Evolutionary conservation across 92 coral and sea anemone genomes (phyloP), one percentile per base, ranked within the genome.

Genomic region (Muricea muricata): DNA sequence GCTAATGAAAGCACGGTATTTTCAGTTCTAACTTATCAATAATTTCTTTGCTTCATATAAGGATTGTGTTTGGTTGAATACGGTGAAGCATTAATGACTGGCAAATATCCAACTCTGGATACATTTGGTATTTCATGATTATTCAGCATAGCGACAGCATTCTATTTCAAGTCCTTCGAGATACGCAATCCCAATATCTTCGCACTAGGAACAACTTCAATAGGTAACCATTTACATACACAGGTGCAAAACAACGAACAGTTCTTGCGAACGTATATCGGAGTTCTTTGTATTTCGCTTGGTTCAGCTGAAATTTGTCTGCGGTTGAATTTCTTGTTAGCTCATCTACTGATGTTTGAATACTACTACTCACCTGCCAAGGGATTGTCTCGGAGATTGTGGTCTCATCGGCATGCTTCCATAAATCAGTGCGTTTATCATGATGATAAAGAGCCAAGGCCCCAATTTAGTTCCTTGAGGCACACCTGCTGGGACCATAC

Each of bases 391-490:
- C 58, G 58, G 58, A 50, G 24, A 50, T 50, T 20, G 58, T 14
- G 3, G 58, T 50, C 4, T 50, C 58, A 20, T 50, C 65, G 11
- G 25, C 65, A 21, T 21, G 25, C 65, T 57, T 57, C 65, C 65
- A 57, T 8, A 57, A n/a, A 57, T 57, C 65, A 57, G 30, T 29
- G 21, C 65, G 25, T 57, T 57, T 23, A 57, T 57, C 65, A 57
- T 57, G 2, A 57, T 28, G 9, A 20, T 10, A 57, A 57, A 57
- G 2, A 54, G 61, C 61, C 61, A 57, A 15, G 65, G 65, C 4
- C 65, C 65, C 11, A 57, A n/a, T 57, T 57, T 57, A 6, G 65
- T 57, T 14, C 65, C 65, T n/a, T 57, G 65, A n/a, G 65, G 65
- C 6, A 57, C 65, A 4, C 65, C 29, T 23, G 65, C 65, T 14